Evolutionary conservation across 2,797 vertebrate species (phyloP), one percentile per base, ranked within the genome.

Genomic region (Threskiornis aethiopicus): DNA sequence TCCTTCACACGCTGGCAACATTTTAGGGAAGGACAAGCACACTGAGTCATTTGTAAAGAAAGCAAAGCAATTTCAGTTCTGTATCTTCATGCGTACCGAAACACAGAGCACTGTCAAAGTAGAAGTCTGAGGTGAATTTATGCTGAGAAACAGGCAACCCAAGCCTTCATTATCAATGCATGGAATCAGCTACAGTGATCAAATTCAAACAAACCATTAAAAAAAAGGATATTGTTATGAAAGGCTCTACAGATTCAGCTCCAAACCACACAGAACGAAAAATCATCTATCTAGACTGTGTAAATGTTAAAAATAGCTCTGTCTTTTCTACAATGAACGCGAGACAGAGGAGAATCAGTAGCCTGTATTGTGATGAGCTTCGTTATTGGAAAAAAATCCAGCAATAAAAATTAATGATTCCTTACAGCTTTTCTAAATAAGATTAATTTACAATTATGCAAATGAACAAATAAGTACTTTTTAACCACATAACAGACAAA

Each of bases 21-120:
- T 98, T 98, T 98, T 98, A 98, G 98, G 98, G 97, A 98, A 98
- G 98, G 98, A 98, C 98, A 98, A 98, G 97, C 97, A 97, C 97
- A 95, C 97, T 97, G 98, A 98, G 98, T 98, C 98, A 98, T 98
- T 98, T 98, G 98, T 98, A 98, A 98, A 98, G 98, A 98, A 98
- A 98, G 98, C 98, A 97, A 97, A 98, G 98, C 98, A 98, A 98
- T 98, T 98, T 98, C 97, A 97, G 97, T 98, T 97, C 97, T 96
- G 91, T 97, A 98, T 98, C 98, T 98, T 97, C 95, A 95, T 67
- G 98, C 95, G 44, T 87, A 96, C 96, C 66, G 97, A 98, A 97
- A 97, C 91, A 97, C 96, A 92, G 96, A 97, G 95, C 98, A 77
- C 98, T 97, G 98, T 98, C 98, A 97, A 96, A 97, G 97, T 96